Conservation (phyloP, 2,797 vertebrate genomes). For the Prionace glauca region DNA sequence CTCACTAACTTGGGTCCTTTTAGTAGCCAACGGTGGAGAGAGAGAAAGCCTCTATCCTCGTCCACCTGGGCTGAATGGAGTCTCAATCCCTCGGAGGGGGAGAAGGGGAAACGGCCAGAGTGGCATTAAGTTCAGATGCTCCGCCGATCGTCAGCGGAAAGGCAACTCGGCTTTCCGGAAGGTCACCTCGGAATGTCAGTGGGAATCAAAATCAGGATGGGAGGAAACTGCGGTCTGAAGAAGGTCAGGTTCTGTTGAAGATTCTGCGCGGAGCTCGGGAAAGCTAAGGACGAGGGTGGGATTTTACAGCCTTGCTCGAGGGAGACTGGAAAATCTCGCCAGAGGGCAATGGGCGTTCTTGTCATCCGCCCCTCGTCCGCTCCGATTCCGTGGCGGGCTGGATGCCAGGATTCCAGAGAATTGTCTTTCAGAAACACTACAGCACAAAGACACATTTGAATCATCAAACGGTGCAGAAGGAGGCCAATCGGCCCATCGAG, state of each 20-base stretch:
- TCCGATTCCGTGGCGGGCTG: no score
- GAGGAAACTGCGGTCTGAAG: neutral
- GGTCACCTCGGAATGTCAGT: neutral
- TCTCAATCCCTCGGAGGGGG: neutral
- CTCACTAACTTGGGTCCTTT: no score
- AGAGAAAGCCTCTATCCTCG: neutral
- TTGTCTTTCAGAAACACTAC: no score
- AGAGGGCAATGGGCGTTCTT: no score
- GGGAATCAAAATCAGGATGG: neutral
- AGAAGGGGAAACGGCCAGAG: neutral
- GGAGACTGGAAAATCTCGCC: no score
- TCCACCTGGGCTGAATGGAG: neutral
- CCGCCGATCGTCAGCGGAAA: neutral
- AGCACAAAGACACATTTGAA: no score
- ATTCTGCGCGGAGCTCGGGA: neutral
- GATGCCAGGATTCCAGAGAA: no score
- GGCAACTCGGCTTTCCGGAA: neutral
- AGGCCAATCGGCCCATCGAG: no score
- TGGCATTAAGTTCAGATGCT: neutral
- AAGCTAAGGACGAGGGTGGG: neutral
- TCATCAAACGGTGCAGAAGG: no score
- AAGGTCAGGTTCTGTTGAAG: neutral
- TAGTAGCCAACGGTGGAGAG: neutral
- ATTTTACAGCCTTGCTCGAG: no score
- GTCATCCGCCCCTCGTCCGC: no score